phyloP scores from a whole-genome alignment of 2,113 vertebrate species.

The Synchiropus splendidus region DNA sequence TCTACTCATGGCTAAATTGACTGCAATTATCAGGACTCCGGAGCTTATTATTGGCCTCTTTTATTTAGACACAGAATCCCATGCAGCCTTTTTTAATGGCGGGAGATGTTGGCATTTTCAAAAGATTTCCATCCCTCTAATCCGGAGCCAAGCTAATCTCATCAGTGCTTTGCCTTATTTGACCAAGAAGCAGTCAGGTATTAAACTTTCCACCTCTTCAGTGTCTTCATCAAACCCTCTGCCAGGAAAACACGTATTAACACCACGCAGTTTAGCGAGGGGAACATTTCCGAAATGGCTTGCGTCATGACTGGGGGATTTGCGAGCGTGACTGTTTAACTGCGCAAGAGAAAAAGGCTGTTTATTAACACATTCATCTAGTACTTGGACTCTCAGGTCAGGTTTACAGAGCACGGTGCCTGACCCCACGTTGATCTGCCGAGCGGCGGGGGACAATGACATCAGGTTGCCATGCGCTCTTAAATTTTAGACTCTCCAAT shows the following conservation, averaged over 20 bases:
- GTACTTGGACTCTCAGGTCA: too few species aligned
- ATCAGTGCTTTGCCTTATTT: constrained; percentile 48
- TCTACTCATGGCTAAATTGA: constrained; percentile 72
- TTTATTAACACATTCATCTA: too few species aligned
- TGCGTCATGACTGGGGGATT: too few species aligned
- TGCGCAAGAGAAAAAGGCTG: too few species aligned
- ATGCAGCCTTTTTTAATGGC: constrained; percentile 29
- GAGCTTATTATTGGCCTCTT: constrained; percentile 63
- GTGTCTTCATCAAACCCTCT: background rate
- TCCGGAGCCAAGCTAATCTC: constrained; percentile 30
- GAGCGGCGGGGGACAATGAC: too few species aligned
- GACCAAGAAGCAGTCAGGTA: constrained; percentile 42
- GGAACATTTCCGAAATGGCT: constrained; percentile 27
- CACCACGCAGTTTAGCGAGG: too few species aligned
- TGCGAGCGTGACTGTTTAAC: too few species aligned
- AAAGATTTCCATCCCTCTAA: constrained; percentile 41
- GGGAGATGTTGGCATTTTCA: constrained; percentile 36
- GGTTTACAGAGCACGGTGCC: too few species aligned
- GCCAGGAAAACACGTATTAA: too few species aligned
- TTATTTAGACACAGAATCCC: constrained; percentile 49
- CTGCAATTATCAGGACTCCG: constrained; percentile 65
- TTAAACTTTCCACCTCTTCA: constrained; percentile 39
- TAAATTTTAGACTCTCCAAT: too few species aligned
- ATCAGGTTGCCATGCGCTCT: too few species aligned
- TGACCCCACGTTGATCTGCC: too few species aligned